Percentiles rank a stretch among this genome's conserved stretches.
Evolutionary conservation across 2,888 invertebrate genomes (phyloP).

Genomic region (Chesias legatella): DNA sequence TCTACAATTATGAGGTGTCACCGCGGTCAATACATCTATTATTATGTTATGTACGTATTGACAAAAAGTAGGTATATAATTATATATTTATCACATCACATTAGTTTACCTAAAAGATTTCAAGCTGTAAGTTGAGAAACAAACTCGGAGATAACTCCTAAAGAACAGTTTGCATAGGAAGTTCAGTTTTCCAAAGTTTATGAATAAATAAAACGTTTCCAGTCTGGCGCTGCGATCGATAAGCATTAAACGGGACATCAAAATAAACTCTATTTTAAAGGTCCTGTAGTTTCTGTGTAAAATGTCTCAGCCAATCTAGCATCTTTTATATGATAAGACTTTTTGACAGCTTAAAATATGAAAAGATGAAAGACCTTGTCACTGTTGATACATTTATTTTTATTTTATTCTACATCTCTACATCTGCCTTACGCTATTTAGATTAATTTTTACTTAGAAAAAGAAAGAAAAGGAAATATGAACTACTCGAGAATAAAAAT

Average conservation of each 20-base stretch:
- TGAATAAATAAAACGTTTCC: conserved; percentile 42
- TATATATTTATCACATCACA: background rate
- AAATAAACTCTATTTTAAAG: conserved; percentile 27
- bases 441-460: too few species aligned
- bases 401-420: too few species aligned
- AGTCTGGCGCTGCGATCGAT: conserved; percentile 40
- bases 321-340: background rate
- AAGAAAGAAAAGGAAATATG: too few species aligned
- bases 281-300: conserved; percentile 6
- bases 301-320: background rate
- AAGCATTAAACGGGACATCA: conserved; percentile 27
- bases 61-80: too few species aligned
- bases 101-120: conserved; percentile 17
- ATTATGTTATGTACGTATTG: too few species aligned
- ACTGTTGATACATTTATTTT: too few species aligned
- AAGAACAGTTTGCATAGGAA: conserved; percentile 33
- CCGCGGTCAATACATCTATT: too few species aligned
- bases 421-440: too few species aligned
- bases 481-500: too few species aligned
- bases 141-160: conserved; percentile 21
- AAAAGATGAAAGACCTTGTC: too few species aligned
- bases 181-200: conserved; percentile 36
- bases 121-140: conserved; percentile 16
- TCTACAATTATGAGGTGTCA: too few species aligned
- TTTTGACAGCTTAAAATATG: too few species aligned